Evolutionary conservation across 1,140 invertebrate species (phyloP).

Genomic region (Diuraphis noxia): DNA sequence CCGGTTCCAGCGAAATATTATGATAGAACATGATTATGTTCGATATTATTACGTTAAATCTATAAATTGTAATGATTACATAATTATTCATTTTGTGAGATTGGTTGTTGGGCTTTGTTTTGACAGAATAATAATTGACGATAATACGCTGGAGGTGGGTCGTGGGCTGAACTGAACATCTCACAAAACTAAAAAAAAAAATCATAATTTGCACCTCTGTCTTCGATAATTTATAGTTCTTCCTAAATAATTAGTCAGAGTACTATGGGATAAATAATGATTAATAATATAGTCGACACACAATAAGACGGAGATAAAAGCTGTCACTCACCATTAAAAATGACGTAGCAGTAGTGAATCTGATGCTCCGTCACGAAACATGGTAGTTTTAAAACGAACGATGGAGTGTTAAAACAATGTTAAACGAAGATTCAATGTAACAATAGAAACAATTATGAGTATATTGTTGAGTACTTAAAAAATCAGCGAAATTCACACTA

Average conservation of each 20-base stretch:
- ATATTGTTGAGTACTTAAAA: background rate
- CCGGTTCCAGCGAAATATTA: background rate
- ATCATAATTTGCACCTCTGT: background rate
- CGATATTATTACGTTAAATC: background rate
- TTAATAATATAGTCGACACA: constrained; percentile 1
- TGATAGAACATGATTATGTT: background rate
- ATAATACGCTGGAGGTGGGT: background rate
- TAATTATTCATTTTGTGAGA: background rate
- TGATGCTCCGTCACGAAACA: background rate
- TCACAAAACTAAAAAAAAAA: background rate
- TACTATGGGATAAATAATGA: constrained; percentile 10
- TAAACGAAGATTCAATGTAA: background rate
- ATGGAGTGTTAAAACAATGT: background rate
- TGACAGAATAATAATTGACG: background rate
- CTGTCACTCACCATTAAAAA: background rate
- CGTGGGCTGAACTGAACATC: too few species aligned
- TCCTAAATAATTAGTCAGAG: background rate
- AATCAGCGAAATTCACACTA: background rate
- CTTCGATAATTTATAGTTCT: background rate
- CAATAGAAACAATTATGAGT: background rate
- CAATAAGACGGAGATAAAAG: background rate
- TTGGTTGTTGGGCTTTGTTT: background rate
- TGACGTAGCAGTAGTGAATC: background rate
- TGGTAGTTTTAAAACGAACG: background rate
- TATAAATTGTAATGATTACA: background rate